Base-by-base conservation (phyloP, 2,888 invertebrate species). In the Andrena hattorfiana region DNA sequence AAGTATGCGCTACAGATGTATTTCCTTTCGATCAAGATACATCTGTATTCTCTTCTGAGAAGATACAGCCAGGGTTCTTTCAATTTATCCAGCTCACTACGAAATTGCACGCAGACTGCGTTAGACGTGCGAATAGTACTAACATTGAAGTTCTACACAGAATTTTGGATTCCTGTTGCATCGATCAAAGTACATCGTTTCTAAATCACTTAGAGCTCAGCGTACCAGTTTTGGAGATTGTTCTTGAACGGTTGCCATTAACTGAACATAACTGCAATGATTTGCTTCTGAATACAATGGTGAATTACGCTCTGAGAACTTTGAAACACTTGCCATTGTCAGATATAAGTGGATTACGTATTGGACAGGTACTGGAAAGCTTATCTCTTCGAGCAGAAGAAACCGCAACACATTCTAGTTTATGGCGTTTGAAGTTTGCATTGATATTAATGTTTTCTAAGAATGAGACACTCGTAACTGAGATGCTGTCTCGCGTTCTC, bases 11-110 rank as follows among this genome's bases (percentile, higher is more conserved):
- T 56, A 49, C 56, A 54, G 70, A 84, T 51, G 48, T 75, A 78
- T 74, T 64, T 51, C 7, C 16, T 28, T 76, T 71, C 70, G 54
- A 75, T 73, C 30, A 48, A 28, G 74, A 68, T 28, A 32, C n/a
- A 32, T 64, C 72, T 51, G 26, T 78, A 70, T 59, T 72, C 6
- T 63, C 70, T 23, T 63, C 51, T 0, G 82, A 89, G 10, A 81
- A 82, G 1, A 79, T 62, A 1, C 83, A 84, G 28, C 92, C 92
- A n/a, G 92, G 92, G 6, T 92, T 92, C 77, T 89, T 83, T 35
- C 90, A 91, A 54, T 93, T 91, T 63, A 13, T 91, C 2, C 88
- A 90, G 26, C 64, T 85, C 66, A 76, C 88, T 5, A 84, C 83
- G 64, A 79, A 72, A 42, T 71, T 90, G 4, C 87, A 87, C 10